Evolutionary conservation across 2,797 vertebrate genomes (phyloP).

Genomic region (Acestrorhynchus altus): DNA sequence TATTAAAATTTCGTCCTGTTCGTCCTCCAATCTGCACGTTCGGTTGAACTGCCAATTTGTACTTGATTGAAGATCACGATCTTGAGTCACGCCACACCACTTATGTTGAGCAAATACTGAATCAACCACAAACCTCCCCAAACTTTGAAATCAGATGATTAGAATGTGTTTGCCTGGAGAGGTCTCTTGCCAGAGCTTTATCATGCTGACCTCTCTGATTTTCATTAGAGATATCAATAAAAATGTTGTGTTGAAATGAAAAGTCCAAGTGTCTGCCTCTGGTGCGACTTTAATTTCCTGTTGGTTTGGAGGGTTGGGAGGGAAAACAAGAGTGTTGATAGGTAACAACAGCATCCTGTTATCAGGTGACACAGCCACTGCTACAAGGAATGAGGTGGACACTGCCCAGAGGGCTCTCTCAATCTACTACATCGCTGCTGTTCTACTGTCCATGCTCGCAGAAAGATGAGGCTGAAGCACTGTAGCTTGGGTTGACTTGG

Average conservation of each 20-base stretch:
- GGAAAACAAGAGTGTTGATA: constrained; percentile 55
- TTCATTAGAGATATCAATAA: constrained; percentile 67
- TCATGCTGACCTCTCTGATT: constrained; percentile 63
- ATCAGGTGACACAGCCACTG: constrained; percentile 52
- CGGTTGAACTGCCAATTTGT: constrained; percentile 54
- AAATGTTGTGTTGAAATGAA: constrained; percentile 64
- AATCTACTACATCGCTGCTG: neutral
- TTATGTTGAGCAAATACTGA: constrained; percentile 59
- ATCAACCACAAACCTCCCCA: constrained; percentile 53
- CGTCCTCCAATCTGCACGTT: constrained; percentile 55
- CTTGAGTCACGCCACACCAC: constrained; percentile 54
- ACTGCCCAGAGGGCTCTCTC: neutral
- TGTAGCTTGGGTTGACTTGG: constrained; percentile 1
- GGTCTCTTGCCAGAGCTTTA: constrained; percentile 57
- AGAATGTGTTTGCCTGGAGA: constrained; percentile 52
- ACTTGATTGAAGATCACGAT: constrained; percentile 62
- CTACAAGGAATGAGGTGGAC: constrained; percentile 28
- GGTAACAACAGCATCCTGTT: constrained; percentile 45
- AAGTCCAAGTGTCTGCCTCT: constrained; percentile 57
- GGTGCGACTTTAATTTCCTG: constrained; percentile 65
- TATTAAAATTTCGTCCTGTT: constrained; percentile 54
- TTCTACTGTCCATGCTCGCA: neutral
- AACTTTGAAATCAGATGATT: constrained; percentile 64
- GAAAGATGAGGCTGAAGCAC: constrained; percentile 3
- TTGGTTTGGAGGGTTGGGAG: constrained; percentile 55